A percentile compares a stretch with the other conserved stretches of the same genome.
These are phyloP conservation scores for Tribolium castaneum DNA, from an alignment of 1,140 invertebrate genomes.

Conservation along the genomic window DNA sequence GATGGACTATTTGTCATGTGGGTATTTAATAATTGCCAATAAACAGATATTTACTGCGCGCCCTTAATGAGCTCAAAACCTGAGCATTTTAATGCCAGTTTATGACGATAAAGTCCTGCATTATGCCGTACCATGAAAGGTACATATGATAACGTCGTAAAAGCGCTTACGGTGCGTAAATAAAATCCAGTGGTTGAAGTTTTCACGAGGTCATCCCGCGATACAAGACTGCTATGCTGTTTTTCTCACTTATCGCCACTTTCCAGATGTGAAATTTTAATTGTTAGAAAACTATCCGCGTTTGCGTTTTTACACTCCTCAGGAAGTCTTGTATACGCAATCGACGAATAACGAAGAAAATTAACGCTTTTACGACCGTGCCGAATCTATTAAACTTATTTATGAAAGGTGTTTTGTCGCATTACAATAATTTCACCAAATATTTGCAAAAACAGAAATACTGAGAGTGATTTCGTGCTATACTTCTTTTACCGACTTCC, in stretches of 20 bases:
- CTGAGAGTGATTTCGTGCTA: background rate
- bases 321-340: background rate
- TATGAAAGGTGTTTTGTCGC: background rate
- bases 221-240: background rate
- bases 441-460: background rate
- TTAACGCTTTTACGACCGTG: background rate
- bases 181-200: background rate
- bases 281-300: background rate
- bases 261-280: slow-evolving; percentile 28
- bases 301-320: background rate
- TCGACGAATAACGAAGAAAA: background rate
- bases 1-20: background rate
- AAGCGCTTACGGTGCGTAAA: slow-evolving; percentile 17
- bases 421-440: background rate
- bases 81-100: slow-evolving; percentile 2
- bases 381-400: background rate
- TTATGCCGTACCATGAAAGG: slow-evolving; percentile 4
- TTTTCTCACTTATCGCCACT: slow-evolving; percentile 16
- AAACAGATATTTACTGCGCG: background rate
- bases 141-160: slow-evolving; percentile 15
- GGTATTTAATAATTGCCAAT: background rate
- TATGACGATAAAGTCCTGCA: background rate
- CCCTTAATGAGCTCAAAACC: slow-evolving; percentile 2
- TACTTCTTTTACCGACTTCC: background rate
- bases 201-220: slow-evolving; percentile 9